Conservation (phyloP, 1,140 invertebrate species). For the Sminthurinus signatus region DNA sequence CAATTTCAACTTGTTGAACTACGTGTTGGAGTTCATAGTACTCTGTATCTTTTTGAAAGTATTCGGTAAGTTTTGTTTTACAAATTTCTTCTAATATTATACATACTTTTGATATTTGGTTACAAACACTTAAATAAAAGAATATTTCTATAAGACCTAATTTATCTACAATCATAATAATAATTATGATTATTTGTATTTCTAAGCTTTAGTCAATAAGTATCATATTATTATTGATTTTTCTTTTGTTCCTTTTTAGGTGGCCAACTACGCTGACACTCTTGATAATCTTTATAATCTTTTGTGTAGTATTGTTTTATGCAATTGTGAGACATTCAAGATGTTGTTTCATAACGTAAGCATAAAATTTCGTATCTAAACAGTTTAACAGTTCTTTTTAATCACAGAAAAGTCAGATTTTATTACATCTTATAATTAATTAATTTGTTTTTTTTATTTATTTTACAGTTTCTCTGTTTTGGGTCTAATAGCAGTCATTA, state of each 20-base stretch:
- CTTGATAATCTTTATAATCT: conserved; percentile 65
- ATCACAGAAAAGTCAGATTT: not conserved
- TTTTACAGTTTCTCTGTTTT: conserved; percentile 37
- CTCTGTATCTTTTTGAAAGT: conserved; percentile 27
- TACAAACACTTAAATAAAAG: too few species aligned
- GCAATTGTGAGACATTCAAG: conserved; percentile 74
- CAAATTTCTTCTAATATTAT: too few species aligned
- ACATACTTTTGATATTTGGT: too few species aligned
- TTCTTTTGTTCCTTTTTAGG: conserved; percentile 46
- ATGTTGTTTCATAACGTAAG: conserved; percentile 72
- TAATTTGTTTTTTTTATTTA: not conserved
- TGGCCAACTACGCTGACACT: conserved; percentile 74
- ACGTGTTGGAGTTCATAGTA: conserved; percentile 22
- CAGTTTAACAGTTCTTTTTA: not conserved
- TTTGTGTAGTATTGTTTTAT: conserved; percentile 72
- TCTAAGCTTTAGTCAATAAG: not conserved
- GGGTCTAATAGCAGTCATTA: conserved; percentile 79
- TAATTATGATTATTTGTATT: too few species aligned
- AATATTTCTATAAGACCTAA: too few species aligned
- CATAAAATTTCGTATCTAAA: conserved; percentile 24
- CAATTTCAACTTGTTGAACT: not conserved
- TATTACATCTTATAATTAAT: too few species aligned
- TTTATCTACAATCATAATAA: too few species aligned
- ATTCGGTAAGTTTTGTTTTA: conserved; percentile 32
- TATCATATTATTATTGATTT: not conserved